Conservation (phyloP, 2,888 invertebrate species). For the Byasa hedistus region DNA sequence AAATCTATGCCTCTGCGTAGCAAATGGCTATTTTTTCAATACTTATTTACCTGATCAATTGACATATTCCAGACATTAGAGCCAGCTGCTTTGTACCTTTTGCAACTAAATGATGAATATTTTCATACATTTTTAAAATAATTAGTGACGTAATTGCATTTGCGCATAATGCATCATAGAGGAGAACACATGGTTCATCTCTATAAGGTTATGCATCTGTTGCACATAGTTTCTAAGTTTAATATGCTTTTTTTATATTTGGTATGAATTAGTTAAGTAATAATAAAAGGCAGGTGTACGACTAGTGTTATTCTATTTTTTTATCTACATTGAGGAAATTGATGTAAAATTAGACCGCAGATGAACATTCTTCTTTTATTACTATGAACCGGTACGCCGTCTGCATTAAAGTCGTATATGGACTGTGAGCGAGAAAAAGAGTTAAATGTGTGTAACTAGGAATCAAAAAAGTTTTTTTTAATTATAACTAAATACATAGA, state of each 20-base stretch:
- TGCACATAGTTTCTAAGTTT: not conserved
- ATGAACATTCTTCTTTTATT: not conserved
- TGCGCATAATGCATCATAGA: constrained; percentile 9
- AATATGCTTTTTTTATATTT: constrained; percentile 3
- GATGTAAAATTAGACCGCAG: not conserved
- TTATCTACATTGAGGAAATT: not conserved
- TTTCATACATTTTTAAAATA: not conserved
- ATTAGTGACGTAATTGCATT: not conserved
- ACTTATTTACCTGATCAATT: constrained; percentile 1
- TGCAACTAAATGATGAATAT: constrained; percentile 4
- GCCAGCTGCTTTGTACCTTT: constrained; percentile 10
- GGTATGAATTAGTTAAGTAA: not conserved
- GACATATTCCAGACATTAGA: not conserved
- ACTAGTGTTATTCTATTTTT: not conserved
- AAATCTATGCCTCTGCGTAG: too few species aligned
- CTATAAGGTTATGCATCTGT: constrained; percentile 6
- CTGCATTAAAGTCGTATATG: not conserved
- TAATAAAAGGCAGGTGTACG: not conserved
- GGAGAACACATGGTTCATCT: not conserved
- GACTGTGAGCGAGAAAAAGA: not conserved
- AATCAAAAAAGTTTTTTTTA: too few species aligned
- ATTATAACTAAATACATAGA: not conserved
- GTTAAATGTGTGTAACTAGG: not conserved
- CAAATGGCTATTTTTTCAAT: not conserved
- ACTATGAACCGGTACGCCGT: not conserved